These are phyloP conservation scores for Beris chalybata DNA, from an alignment of 2,888 invertebrate species.

Conservation along the genomic window DNA sequence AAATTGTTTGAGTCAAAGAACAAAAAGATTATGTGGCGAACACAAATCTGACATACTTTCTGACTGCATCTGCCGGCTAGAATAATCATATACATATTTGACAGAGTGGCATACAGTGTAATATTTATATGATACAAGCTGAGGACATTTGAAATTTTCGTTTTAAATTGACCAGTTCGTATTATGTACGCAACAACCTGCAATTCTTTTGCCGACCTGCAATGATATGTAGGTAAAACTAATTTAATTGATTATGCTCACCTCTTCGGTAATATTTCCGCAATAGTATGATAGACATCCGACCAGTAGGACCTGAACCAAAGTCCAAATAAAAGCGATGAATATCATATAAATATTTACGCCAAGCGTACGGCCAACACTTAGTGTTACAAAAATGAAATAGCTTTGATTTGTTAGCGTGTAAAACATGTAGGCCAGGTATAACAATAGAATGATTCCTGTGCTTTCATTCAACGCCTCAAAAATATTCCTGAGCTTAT, in stretches of 20 bases:
- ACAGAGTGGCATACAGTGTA: too few species aligned
- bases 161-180: too few species aligned
- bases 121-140: too few species aligned
- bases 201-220: too few species aligned
- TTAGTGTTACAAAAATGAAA: constrained; percentile 47
- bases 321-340: constrained; percentile 46
- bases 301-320: constrained; percentile 43
- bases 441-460: constrained; percentile 46
- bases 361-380: constrained; percentile 38
- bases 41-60: too few species aligned
- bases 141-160: too few species aligned
- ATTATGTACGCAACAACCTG: too few species aligned
- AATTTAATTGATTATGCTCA: constrained; percentile 1
- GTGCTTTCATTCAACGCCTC: constrained; percentile 46
- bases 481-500: constrained; percentile 48
- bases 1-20: too few species aligned
- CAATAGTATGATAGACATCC: constrained; percentile 17
- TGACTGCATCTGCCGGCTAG: too few species aligned
- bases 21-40: too few species aligned
- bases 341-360: constrained; percentile 44
- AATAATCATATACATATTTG: too few species aligned
- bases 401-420: constrained; percentile 51
- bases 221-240: too few species aligned
- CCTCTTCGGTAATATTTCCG: constrained; percentile 17
- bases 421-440: constrained; percentile 49